Evolutionary conservation across 2,113 vertebrate genomes (phyloP), one percentile per base, ranked within the genome.

Genomic region (Hiodon alosoides): DNA sequence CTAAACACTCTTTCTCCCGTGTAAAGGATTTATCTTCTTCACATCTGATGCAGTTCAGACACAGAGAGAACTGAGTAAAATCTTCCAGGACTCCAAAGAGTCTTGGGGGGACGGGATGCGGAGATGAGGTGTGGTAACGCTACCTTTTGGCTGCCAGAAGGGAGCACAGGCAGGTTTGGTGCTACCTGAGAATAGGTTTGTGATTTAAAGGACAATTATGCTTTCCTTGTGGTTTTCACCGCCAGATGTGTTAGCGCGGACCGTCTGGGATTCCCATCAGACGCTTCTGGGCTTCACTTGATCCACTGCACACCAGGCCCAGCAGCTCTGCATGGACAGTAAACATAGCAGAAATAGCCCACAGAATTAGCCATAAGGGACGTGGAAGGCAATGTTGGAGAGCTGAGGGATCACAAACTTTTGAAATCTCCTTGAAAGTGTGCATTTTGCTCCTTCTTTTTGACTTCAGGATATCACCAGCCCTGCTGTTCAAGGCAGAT

Each of bases 191-290:
- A 17, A 6, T 13, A 60, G 11, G 47, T 59, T 47, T 59, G 46
- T 14, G 31, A 60, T 60, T 71, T 46, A 60, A 71, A 71, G 8
- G 46, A 71, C 13, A 59, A 59, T 14, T 71, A 13, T n/a, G 17
- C 31, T 59, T 59, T 59, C 13, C 17, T 59, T 59, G 31, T 50
- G 47, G 55, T 59, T 7, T 71, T 11, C 3, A 60, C 53, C 3
- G 46, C 13, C 57, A 71, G 55, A 48, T 13, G 14, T 11, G 50
- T 47, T 71, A 59, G 16, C 50, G 57, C 5, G 55, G 17, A 8
- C 50, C 57, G 50, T 47, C 55, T 60, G 55, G 14, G 54, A 47
- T n/a, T 48, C 46, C n/a, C 57, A 60, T 59, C 54, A 60, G 17
- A 8, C 31, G 66, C 2, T 9, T 16, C n/a, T 10, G 57, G 7